phyloP scores from a whole-genome alignment of 2,888 invertebrate species.

The Harmothoe impar region DNA sequence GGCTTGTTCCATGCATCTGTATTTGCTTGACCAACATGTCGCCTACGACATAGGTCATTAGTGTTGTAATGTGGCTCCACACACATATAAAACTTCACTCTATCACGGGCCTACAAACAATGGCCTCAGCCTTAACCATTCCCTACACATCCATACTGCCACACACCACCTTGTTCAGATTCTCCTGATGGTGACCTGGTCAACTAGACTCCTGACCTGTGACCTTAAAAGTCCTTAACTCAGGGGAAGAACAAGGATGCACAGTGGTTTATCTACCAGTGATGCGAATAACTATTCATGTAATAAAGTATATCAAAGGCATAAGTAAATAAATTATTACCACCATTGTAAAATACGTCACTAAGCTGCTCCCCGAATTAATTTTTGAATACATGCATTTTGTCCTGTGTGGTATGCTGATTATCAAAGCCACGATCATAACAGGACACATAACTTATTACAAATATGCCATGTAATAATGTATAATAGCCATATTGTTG shows the following conservation, averaged over 20 bases:
- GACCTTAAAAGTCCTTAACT: too few species aligned
- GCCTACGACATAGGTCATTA: neutral
- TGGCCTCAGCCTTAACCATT: neutral
- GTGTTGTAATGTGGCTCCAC: neutral
- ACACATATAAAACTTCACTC: neutral
- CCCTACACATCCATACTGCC: too few species aligned
- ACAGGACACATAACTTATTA: too few species aligned
- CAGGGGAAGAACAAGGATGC: too few species aligned
- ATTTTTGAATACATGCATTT: neutral
- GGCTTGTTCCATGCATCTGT: neutral
- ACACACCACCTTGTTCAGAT: too few species aligned
- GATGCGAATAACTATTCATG: too few species aligned
- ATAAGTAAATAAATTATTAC: too few species aligned
- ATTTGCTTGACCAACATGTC: conserved; percentile 8
- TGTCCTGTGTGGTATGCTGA: neutral
- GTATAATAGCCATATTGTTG: conserved; percentile 38
- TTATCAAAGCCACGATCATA: too few species aligned
- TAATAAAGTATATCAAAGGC: too few species aligned
- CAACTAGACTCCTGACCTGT: neutral
- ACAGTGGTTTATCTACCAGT: too few species aligned
- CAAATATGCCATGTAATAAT: neutral
- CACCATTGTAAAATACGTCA: too few species aligned
- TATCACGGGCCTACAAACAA: neutral
- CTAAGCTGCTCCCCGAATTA: too few species aligned
- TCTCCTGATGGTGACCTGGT: neutral